Base-by-base conservation (phyloP, 2,888 invertebrate species). In the Ferdinandea cuprea region DNA sequence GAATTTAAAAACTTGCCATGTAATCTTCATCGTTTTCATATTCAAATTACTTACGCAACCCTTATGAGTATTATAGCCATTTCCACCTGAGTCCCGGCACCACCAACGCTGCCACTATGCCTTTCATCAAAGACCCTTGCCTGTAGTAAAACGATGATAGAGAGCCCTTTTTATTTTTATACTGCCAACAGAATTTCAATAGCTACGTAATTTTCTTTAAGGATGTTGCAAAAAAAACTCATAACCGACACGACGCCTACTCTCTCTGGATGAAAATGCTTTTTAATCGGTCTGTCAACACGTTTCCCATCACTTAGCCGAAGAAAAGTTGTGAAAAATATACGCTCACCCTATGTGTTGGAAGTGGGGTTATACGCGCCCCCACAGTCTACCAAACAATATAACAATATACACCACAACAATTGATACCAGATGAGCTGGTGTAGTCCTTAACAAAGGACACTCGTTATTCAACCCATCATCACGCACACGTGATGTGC, bases 371-470 rank as follows among this genome's bases (percentile, higher is more conserved):
- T 13, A 11, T 37, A 11, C 13, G 11, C 32, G 13, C 44, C 35
- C 9, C 44, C n/a, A n/a, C n/a, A n/a, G 40, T 25, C n/a, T 54
- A n/a, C 9, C 50, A 71, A 74, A 37, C 69, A 81, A 76, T 81
- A 76, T 76, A 63, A 37, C 69, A 81, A 81, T 81, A 76, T 76
- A 63, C 69, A 52, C 80, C 80, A 65, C 71, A 78, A 81, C 76
- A 81, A 81, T 81, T 76, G 80, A 81, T 81, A 81, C 52, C 76
- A 81, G 80, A 76, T 81, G 80, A 81, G 80, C 69, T 81, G 76
- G 71, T 80, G 58, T 80, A 69, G 68, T 65, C 63, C 52, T 65
- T 76, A 76, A 80, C 74, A 74, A 80, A 80, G 69, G 80, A 80
- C 76, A 80, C 76, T 80, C 80, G 80, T 76, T 80, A 71, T 81